Conservation (phyloP, 2,113 vertebrate species). For the Pavo muticus region DNA sequence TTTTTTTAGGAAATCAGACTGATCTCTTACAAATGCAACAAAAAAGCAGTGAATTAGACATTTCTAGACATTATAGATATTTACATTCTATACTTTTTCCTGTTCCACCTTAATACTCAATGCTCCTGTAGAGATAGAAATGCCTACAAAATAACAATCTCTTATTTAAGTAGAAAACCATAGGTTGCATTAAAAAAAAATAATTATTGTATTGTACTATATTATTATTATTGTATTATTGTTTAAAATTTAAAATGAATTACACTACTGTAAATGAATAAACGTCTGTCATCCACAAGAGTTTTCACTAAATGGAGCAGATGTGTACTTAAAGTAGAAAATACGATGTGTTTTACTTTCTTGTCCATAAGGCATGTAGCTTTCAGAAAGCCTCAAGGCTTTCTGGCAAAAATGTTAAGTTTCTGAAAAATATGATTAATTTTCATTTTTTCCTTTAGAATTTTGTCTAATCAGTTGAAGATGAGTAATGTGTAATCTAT, state of each 20-base stretch:
- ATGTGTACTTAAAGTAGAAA: neutral
- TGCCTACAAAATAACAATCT: neutral
- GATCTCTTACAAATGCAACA: neutral
- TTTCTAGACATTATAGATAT: neutral
- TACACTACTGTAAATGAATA: neutral
- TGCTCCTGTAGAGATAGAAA: neutral
- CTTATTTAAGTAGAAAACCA: neutral
- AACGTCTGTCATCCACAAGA: neutral
- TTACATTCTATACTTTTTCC: neutral
- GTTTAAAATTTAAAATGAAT: neutral
- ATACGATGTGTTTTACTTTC: neutral
- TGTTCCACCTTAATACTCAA: fast-evolving
- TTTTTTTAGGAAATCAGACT: neutral
- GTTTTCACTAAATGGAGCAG: neutral
- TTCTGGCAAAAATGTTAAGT: fast-evolving
- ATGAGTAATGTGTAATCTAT: fast-evolving
- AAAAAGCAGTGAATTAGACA: neutral
- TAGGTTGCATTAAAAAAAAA: neutral
- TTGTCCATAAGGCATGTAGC: neutral
- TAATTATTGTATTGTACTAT: neutral
- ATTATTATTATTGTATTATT: neutral
- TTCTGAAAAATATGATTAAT: neutral
- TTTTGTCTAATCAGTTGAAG: neutral
- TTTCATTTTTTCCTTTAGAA: fast-evolving
- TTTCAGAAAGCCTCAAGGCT: neutral